Base-by-base conservation (phyloP, 2,797 vertebrate species). In the Buphagus erythrorhynchus region DNA sequence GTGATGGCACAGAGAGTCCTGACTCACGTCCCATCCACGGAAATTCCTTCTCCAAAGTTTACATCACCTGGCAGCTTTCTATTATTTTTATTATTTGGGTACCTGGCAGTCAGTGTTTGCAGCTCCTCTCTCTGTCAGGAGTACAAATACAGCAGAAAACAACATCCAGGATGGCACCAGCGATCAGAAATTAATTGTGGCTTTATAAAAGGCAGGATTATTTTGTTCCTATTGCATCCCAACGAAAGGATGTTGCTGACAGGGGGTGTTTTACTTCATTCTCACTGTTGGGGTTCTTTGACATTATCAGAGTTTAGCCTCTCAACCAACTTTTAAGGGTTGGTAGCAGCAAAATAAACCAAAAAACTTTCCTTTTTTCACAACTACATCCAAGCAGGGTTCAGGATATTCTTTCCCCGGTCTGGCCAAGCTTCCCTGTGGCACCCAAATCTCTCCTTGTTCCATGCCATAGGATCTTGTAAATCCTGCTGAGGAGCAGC, bases 11-110 rank as follows among this genome's bases (percentile, higher is more conserved):
- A 45, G 46, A 45, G 65, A 86, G 69, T 38, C 62, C 90, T 67
- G 52, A 91, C 86, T 78, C 73, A 66, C 6, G 68, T 68, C 58
- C 80, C 52, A 16, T 63, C 9, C 76, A 83, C 28, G 57, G 80
- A 73, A 71, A 84, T 49, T 42, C 62, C 86, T 68, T 80, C 88
- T 77, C 88, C 79, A 36, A 96, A 82, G 58, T 88, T 92, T 81
- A 49, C 65, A 86, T 40, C 86, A 74, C 38, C 22, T 49, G 33
- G 35, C 33, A 85, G 71, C 33, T 89, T 88, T 68, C 62, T 33
- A 35, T 69, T 46, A 38, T 17, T 73, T 33, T 76, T 69, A 40
- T 33, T 69, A 35, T 93, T 82, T 73, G 3, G 1, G 48, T 45
- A 72, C 28, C 63, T 94, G 85, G 78, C 75, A 89, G 67, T 35